phyloP scores from a whole-genome alignment of 2,888 invertebrate species.

The Ophion ellenae region DNA sequence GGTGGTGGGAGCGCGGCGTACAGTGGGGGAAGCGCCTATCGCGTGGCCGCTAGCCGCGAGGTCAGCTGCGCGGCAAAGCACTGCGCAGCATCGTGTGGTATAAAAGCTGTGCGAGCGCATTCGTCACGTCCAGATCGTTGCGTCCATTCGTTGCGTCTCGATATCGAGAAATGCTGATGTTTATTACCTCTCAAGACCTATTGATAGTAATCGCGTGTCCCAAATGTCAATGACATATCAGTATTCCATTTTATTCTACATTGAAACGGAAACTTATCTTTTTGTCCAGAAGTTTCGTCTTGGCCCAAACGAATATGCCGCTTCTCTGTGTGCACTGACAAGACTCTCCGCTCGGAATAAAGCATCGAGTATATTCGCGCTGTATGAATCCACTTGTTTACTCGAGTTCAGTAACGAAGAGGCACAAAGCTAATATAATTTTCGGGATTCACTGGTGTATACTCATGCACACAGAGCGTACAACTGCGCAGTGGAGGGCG shows the following conservation, averaged over 20 bases:
- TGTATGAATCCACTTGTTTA: constrained; percentile 27
- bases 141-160: neutral
- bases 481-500: neutral
- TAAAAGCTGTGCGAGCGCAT: neutral
- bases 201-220: neutral
- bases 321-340: neutral
- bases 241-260: too few species aligned
- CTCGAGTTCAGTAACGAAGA: constrained; percentile 42
- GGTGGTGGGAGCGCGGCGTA: too few species aligned
- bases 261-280: neutral
- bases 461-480: constrained; percentile 25
- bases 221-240: neutral
- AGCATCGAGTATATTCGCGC: constrained; percentile 14
- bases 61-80: neutral
- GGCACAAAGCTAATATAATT: constrained; percentile 5
- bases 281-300: neutral
- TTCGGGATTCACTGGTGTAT: constrained; percentile 35
- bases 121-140: neutral
- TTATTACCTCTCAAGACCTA: neutral
- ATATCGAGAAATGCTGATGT: too few species aligned
- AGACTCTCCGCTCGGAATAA: neutral
- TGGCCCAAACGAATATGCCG: neutral
- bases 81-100: neutral
- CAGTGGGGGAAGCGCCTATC: neutral
- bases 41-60: neutral